phyloP scores from a whole-genome alignment of 2,888 invertebrate genomes.

The Panzeria rudis region DNA sequence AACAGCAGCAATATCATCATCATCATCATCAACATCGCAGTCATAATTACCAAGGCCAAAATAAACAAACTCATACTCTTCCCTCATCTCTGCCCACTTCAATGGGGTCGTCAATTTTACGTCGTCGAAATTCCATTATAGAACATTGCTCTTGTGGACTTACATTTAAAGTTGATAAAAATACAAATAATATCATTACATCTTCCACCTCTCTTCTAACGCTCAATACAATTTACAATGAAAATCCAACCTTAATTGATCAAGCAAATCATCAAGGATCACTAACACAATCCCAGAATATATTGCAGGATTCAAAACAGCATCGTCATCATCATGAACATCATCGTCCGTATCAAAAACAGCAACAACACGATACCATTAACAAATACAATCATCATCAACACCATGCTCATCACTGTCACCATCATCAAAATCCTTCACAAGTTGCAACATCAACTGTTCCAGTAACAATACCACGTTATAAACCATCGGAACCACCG shows the following conservation, averaged over 20 bases:
- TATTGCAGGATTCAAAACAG: slow-evolving; percentile 34
- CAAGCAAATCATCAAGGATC: slow-evolving; percentile 50
- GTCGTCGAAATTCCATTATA: slow-evolving; percentile 73
- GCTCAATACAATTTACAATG: slow-evolving; percentile 65
- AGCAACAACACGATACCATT: slow-evolving; percentile 17
- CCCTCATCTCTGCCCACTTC: slow-evolving; percentile 63
- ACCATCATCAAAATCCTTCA: slow-evolving; percentile 55
- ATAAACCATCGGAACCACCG: slow-evolving; percentile 61
- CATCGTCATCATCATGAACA: slow-evolving; percentile 23
- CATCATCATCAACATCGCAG: slow-evolving; percentile 40
- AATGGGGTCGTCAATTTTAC: slow-evolving; percentile 31
- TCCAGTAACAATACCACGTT: slow-evolving; percentile 50
- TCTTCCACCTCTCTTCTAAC: slow-evolving; percentile 62
- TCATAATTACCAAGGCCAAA: slow-evolving; percentile 41
- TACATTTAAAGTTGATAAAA: slow-evolving; percentile 77
- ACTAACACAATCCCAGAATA: slow-evolving; percentile 50
- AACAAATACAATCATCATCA: slow-evolving; percentile 44
- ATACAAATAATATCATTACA: slow-evolving; percentile 60
- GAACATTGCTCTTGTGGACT: slow-evolving; percentile 81
- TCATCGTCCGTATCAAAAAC: slow-evolving; percentile 1
- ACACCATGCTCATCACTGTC: slow-evolving; percentile 64
- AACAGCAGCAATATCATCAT: slow-evolving; percentile 43
- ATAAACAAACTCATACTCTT: slow-evolving; percentile 61
- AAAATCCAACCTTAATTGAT: slow-evolving; percentile 56
- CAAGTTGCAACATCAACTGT: slow-evolving; percentile 49